Evolutionary conservation across 2,113 vertebrate species (phyloP).

Genomic region (Myiopsitta monachus): DNA sequence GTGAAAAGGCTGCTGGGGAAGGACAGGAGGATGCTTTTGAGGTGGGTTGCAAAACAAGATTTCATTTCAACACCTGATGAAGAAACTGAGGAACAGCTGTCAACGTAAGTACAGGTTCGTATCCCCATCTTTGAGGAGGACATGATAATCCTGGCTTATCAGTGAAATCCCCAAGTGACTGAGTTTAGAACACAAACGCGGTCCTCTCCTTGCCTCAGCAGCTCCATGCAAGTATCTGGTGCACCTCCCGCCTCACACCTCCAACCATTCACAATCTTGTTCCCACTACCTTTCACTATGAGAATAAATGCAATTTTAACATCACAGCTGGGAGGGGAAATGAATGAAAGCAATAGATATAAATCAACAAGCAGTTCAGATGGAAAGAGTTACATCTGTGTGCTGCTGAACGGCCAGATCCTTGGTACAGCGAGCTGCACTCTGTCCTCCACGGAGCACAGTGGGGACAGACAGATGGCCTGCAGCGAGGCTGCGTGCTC

Average conservation of each 20-base stretch:
- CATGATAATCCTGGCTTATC: fast-evolving
- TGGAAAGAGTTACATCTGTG: background rate
- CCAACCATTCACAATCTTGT: background rate
- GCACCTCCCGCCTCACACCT: fast-evolving
- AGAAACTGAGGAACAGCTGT: background rate
- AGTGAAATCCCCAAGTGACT: background rate
- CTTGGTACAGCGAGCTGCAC: fast-evolving
- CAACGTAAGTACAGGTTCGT: background rate
- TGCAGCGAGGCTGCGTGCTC: fast-evolving
- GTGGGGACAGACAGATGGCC: fast-evolving
- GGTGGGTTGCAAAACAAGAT: background rate
- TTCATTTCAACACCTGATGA: background rate
- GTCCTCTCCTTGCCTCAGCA: background rate
- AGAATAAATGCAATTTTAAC: background rate
- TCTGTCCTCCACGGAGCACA: fast-evolving
- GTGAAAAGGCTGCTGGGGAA: background rate
- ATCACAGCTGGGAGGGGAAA: background rate
- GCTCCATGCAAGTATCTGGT: background rate
- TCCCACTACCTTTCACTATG: background rate
- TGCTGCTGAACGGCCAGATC: background rate
- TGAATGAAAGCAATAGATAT: background rate
- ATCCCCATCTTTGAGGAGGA: background rate
- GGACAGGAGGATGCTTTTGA: background rate
- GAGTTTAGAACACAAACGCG: fast-evolving
- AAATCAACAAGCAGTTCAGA: background rate